Evolutionary conservation across 37 sponge, comb jelly and placozoan species (phyloP).

Genomic region (Hexactinellida sp.): DNA sequence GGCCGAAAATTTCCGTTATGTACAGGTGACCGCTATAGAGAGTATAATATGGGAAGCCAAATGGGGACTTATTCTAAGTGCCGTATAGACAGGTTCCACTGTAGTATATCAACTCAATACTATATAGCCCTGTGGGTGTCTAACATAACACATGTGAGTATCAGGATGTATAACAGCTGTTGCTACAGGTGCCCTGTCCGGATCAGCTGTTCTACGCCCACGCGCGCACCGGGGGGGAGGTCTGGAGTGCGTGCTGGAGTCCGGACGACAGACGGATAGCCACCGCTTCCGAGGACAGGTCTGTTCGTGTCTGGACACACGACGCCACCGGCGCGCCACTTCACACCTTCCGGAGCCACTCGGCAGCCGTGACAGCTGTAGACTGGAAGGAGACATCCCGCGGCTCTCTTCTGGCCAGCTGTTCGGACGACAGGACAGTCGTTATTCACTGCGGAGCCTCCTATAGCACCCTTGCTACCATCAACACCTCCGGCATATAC

Average conservation of each 20-base stretch:
- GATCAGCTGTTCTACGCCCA: background rate
- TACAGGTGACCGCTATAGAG: too few species aligned
- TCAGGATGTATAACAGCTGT: too few species aligned
- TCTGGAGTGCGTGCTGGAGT: slow-evolving; percentile 12
- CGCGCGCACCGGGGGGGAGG: background rate
- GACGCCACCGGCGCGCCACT: background rate
- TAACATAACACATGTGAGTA: too few species aligned
- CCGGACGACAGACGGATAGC: background rate
- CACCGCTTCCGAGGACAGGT: background rate
- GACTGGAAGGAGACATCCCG: background rate
- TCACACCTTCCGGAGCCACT: background rate
- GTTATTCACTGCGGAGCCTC: background rate
- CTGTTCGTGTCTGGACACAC: background rate
- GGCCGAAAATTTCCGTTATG: too few species aligned
- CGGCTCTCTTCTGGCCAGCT: background rate
- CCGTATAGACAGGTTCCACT: background rate
- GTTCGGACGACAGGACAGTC: background rate
- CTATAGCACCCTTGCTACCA: background rate
- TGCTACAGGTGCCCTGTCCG: background rate
- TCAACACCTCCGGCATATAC: background rate
- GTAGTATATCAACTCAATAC: too few species aligned
- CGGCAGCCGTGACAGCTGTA: background rate
- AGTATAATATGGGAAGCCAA: too few species aligned
- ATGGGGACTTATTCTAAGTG: background rate
- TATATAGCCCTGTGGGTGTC: too few species aligned